phyloP scores from a whole-genome alignment of 2,113 vertebrate genomes.

The Hippocampus zosterae region DNA sequence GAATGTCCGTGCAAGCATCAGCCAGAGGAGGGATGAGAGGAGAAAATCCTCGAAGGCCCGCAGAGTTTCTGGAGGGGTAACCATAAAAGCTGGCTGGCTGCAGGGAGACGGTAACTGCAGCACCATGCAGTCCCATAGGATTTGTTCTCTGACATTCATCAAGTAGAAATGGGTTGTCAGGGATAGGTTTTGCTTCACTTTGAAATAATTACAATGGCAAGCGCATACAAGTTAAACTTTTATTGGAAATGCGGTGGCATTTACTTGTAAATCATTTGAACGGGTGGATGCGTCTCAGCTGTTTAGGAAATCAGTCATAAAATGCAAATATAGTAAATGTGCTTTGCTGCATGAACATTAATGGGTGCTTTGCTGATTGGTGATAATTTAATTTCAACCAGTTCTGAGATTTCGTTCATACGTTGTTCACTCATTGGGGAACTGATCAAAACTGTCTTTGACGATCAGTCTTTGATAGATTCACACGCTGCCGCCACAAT shows the following conservation, averaged over 20 bases:
- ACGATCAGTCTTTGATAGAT: slow-evolving; percentile 61
- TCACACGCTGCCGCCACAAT: slow-evolving; percentile 31
- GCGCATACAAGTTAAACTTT: slow-evolving; percentile 35
- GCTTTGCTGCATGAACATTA: slow-evolving; percentile 24
- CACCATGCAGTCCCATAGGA: slow-evolving; percentile 24
- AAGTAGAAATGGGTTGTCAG: slow-evolving; percentile 37
- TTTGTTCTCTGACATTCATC: slow-evolving; percentile 22
- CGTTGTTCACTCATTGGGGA: slow-evolving; percentile 17
- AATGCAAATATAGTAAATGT: slow-evolving; percentile 33
- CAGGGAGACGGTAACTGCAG: slow-evolving; percentile 22
- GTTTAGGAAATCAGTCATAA: slow-evolving; percentile 42
- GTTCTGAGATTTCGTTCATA: slow-evolving; percentile 1
- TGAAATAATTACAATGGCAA: slow-evolving; percentile 36
- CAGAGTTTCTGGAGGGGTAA: slow-evolving; percentile 36
- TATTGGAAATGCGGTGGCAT: slow-evolving; percentile 42
- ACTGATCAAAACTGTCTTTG: slow-evolving; percentile 64
- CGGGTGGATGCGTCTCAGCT: slow-evolving; percentile 3
- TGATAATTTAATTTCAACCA: slow-evolving; percentile 8
- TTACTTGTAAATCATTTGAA: slow-evolving; percentile 22
- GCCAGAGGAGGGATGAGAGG: slow-evolving; percentile 54
- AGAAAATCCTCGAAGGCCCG: slow-evolving; percentile 41
- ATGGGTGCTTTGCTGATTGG: slow-evolving; percentile 17
- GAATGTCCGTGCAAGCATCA: slow-evolving; percentile 6
- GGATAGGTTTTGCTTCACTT: slow-evolving; percentile 34
- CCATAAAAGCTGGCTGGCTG: slow-evolving; percentile 42